Conservation (phyloP, 92 coral and sea anemone genomes). For the Phenganax stokvisi region DNA sequence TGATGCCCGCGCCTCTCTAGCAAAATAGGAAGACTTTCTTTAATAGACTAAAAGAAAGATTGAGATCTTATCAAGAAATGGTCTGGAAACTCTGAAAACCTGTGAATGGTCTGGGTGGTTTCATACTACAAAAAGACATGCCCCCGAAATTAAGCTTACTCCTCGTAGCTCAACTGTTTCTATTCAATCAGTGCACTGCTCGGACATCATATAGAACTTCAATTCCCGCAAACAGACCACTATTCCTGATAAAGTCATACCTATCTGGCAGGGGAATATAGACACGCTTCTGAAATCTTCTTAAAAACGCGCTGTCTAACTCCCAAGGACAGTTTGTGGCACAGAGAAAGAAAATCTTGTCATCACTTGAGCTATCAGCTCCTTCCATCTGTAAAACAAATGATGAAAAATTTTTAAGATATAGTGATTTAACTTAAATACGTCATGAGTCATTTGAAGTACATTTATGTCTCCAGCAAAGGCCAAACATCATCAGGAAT, state of each 20-base stretch:
- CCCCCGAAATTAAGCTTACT: neutral
- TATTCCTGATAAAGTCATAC: constrained; percentile 38
- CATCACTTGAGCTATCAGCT: constrained; percentile 53
- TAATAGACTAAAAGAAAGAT: neutral
- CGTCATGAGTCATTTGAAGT: neutral
- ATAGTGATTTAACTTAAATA: neutral
- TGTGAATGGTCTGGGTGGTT: neutral
- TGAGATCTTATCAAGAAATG: neutral
- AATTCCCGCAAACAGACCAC: neutral
- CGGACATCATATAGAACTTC: neutral
- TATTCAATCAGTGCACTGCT: too few species aligned
- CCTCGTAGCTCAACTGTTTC: too few species aligned
- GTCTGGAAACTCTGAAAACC: neutral
- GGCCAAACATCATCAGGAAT: neutral
- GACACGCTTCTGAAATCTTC: constrained; percentile 91
- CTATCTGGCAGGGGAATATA: constrained; percentile 93
- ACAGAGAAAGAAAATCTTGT: constrained; percentile 78
- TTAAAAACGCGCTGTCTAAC: constrained; percentile 84
- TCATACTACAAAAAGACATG: neutral
- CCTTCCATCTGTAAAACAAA: constrained; percentile 82
- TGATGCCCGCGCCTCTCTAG: constrained; percentile 68
- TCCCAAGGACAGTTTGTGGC: constrained; percentile 99
- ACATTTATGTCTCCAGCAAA: neutral
- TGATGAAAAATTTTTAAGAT: neutral
- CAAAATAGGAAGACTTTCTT: neutral